These are phyloP conservation scores for Porphyrio hochstetteri DNA, from an alignment of 2,113 vertebrate genomes.

Conservation along the genomic window DNA sequence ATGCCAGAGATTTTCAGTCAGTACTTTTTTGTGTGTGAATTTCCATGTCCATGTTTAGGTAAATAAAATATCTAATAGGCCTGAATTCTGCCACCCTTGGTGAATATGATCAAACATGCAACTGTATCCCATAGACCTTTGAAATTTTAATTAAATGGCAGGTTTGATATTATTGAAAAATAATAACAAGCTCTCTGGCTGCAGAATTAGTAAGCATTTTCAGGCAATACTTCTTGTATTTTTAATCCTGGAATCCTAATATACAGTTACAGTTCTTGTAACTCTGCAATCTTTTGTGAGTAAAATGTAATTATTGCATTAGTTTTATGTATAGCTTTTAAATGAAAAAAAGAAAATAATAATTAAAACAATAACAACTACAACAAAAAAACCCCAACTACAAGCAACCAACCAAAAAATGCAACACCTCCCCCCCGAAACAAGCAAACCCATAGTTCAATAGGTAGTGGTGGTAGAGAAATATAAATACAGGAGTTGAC, in stretches of 20 bases:
- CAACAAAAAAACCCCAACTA: too few species aligned
- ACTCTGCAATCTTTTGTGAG: not conserved
- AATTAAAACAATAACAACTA: not conserved
- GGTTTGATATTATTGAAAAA: not conserved
- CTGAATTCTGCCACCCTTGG: not conserved
- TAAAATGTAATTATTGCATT: not conserved
- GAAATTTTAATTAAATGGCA: not conserved
- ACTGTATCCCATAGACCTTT: not conserved
- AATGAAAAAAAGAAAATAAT: not conserved
- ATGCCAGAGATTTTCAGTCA: not conserved
- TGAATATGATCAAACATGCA: not conserved
- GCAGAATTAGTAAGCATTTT: not conserved
- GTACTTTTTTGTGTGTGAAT: not conserved
- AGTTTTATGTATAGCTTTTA: not conserved
- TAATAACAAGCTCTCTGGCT: not conserved
- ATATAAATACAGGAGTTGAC: not conserved
- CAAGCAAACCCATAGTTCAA: not conserved
- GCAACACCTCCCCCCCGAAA: too few species aligned
- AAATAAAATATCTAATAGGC: not conserved
- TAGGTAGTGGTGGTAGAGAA: not conserved
- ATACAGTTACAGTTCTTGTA: not conserved
- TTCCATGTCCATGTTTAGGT: not conserved
- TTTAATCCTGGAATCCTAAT: not conserved
- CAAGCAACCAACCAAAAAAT: too few species aligned
- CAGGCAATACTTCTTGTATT: not conserved